Base-by-base conservation (phyloP, 2,797 vertebrate genomes). In the Hippocampus kuda region DNA sequence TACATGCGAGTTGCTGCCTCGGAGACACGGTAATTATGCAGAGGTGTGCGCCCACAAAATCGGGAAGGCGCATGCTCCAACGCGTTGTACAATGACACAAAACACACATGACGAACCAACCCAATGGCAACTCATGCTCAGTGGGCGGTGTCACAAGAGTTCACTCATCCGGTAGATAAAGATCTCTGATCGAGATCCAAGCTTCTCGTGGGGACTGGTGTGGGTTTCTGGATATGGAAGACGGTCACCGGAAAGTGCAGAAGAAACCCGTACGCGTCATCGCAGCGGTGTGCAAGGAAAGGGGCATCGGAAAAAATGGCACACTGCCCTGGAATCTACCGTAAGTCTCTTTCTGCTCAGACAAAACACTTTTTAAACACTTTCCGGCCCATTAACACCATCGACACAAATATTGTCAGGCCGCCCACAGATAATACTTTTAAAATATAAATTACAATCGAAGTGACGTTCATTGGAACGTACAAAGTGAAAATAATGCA, bases 261-360 rank as follows among this genome's bases (percentile, higher is more conserved):
- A 68, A 1, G 69, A 93, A 91, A 54, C 88, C 91, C 0, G 42
- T 94, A 5, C 84, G 90, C 26, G 41, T 91, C 13, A 93, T 94
- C 1, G 91, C 87, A 0, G 93, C 93, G 0, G 86, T 70, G 0
- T 91, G 90, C 63, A 88, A 66, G 0, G 71, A 75, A 48, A 72
- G 83, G 84, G 93, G 93, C 1, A 92, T 94, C 46, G 92, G 90
- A 2, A 89, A 86, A 20, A 78, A 91, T 38, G 91, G 91, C 2
- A 42, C 66, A 0, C 51, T 94, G 74, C 91, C 92, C 7, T 94
- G 92, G 92, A 57, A 71, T 56, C 72, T 93, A 79, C 91, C 91
- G 93, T 94, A 88, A 93, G 92, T 68, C 1, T 34, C 22, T 54
- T 24, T 54, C 22, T 22, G 2, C 38, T 18, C n/a, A 46, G 6